A percentile compares a stretch with the other conserved stretches of the same genome.
These are phyloP conservation scores for Manacus vitellinus DNA, from an alignment of 2,113 vertebrate genomes.

Conservation along the genomic window DNA sequence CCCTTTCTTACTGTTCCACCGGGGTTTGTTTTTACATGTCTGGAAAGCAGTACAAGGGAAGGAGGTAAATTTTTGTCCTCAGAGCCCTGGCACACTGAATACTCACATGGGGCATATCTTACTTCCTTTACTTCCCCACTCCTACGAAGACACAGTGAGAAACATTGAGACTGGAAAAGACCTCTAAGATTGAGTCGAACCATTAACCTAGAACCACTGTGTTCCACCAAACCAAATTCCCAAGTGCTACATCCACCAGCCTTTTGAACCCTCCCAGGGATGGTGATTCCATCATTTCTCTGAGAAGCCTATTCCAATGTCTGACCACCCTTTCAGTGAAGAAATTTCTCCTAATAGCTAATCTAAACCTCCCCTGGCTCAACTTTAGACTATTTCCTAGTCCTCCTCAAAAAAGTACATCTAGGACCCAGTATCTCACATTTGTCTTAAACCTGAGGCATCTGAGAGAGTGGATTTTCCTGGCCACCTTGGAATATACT, in stretches of 20 bases:
- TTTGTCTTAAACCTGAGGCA: neutral
- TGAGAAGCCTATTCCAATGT: neutral
- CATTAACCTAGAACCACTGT: neutral
- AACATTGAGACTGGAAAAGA: neutral
- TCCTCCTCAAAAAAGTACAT: neutral
- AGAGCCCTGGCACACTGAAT: neutral
- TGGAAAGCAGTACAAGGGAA: neutral
- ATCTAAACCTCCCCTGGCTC: neutral
- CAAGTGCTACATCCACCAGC: neutral
- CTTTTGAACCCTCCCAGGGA: neutral
- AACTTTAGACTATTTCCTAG: neutral
- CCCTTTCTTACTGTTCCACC: neutral
- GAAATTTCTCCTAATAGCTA: neutral
- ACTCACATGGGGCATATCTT: neutral
- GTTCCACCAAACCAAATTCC: neutral
- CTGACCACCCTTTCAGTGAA: neutral
- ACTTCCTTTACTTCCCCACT: neutral
- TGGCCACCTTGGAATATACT: neutral
- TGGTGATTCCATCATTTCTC: neutral
- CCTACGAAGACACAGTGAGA: neutral
- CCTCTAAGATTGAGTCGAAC: neutral
- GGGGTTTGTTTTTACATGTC: neutral
- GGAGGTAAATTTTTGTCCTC: neutral
- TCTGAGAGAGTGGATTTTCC: neutral
- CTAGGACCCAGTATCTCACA: neutral